phyloP scores from a whole-genome alignment of 2,888 invertebrate genomes.

The Macrosiphum euphorbiae region DNA sequence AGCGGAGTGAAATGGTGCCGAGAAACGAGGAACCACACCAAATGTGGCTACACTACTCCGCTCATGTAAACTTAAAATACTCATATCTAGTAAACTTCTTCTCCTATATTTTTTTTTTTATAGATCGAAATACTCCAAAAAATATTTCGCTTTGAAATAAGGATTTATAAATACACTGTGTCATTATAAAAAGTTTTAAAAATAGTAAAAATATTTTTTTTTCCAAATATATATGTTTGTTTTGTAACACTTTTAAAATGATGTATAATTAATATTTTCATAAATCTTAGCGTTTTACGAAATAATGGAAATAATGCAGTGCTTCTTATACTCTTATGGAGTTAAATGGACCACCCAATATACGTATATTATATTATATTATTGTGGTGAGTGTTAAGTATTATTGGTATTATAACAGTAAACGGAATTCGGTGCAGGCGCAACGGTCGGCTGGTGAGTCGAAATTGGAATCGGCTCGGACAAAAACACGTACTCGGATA shows the following conservation, averaged over 20 bases:
- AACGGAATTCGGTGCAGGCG: not conserved
- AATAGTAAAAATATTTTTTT: no score
- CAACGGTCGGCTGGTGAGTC: not conserved
- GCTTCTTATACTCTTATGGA: not conserved
- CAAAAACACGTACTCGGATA: not conserved
- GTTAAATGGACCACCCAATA: not conserved
- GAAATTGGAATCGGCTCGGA: not conserved
- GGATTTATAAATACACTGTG: no score
- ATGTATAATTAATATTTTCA: not conserved
- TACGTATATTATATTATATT: not conserved
- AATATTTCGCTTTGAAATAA: not conserved
- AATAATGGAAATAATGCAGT: not conserved
- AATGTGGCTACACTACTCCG: not conserved
- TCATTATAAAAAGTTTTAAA: no score
- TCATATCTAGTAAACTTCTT: not conserved
- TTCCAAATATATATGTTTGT: not conserved
- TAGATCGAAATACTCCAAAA: not conserved
- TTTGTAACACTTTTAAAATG: not conserved
- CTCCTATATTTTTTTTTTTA: not conserved
- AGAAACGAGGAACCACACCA: not conserved
- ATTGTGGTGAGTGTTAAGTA: not conserved
- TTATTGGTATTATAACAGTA: constrained; percentile 9
- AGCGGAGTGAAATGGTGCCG: not conserved
- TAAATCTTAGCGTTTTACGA: not conserved
- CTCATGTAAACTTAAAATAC: not conserved